phyloP scores from a whole-genome alignment of 2,797 vertebrate species.

The Balearica regulorum region DNA sequence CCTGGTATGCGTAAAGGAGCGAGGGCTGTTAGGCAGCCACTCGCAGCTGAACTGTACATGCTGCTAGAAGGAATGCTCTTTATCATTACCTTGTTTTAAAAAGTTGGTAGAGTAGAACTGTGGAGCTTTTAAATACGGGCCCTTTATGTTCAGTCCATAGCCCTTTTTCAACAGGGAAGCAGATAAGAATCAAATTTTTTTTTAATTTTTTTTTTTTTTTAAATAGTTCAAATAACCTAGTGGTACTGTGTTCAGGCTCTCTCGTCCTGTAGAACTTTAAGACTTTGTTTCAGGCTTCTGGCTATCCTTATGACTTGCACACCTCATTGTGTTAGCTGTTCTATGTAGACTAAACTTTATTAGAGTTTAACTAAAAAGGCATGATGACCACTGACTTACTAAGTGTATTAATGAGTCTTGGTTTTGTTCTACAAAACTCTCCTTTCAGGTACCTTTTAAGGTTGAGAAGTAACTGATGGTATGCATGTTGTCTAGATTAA shows the following conservation, averaged over 20 bases:
- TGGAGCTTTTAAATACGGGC: neutral
- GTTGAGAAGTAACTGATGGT: conserved; percentile 54
- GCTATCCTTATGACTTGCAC: conserved; percentile 65
- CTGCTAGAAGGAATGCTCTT: conserved; percentile 64
- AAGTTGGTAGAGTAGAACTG: neutral
- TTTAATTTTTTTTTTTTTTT: neutral
- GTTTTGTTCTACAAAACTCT: conserved; percentile 61
- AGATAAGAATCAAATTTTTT: neutral
- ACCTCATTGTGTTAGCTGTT: conserved; percentile 66
- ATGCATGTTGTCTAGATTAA: conserved; percentile 51
- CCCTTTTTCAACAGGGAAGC: neutral
- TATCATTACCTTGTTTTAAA: conserved; percentile 49
- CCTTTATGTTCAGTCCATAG: neutral
- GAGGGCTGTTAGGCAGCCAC: conserved; percentile 64
- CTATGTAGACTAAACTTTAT: conserved; percentile 60
- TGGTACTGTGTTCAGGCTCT: conserved; percentile 15
- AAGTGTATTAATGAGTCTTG: conserved; percentile 43
- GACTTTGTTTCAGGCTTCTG: conserved; percentile 71
- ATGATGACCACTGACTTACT: conserved; percentile 62
- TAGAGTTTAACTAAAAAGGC: conserved; percentile 60
- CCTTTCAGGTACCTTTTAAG: conserved; percentile 62
- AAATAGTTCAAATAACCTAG: neutral
- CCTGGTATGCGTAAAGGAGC: conserved; percentile 76
- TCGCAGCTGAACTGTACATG: conserved; percentile 56
- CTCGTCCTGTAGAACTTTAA: conserved; percentile 65